Evolutionary conservation across 2,797 vertebrate species (phyloP).

Genomic region (Lepus townsendii): DNA sequence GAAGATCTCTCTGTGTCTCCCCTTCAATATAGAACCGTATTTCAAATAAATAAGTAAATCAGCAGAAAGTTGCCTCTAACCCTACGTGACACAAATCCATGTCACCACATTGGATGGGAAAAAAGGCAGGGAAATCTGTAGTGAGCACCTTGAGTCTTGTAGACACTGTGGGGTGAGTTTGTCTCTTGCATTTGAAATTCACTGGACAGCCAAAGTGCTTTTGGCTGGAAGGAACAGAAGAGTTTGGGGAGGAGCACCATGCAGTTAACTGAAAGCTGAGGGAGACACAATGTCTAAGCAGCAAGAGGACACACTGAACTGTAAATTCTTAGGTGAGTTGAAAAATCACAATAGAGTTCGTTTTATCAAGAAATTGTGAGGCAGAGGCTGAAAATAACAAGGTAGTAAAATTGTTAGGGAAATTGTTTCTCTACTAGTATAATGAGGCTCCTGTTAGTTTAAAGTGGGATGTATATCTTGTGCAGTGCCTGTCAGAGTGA

Average conservation of each 20-base stretch:
- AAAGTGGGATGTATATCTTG: background rate
- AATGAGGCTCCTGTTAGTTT: background rate
- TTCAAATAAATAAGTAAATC: background rate
- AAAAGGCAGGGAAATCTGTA: background rate
- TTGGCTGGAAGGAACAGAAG: background rate
- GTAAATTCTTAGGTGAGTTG: background rate
- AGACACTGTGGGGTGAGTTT: background rate
- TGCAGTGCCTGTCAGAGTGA: background rate
- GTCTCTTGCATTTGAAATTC: background rate
- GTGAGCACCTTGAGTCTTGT: background rate
- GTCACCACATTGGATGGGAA: background rate
- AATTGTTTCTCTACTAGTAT: background rate
- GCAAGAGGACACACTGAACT: background rate
- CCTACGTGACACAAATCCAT: background rate
- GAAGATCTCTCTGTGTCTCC: no score
- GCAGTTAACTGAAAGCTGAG: background rate
- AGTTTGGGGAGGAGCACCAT: no score
- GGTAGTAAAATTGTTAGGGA: slow-evolving; percentile 9
- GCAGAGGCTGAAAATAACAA: slow-evolving; percentile 19
- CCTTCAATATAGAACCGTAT: no score
- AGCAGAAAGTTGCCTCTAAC: background rate
- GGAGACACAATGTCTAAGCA: background rate
- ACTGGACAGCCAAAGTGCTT: background rate
- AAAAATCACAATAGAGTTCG: background rate
- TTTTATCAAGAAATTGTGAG: slow-evolving; percentile 45